Evolutionary conservation across 2,113 vertebrate genomes (phyloP), one percentile per base, ranked within the genome.

Genomic region (Heterotilapia buettikoferi): DNA sequence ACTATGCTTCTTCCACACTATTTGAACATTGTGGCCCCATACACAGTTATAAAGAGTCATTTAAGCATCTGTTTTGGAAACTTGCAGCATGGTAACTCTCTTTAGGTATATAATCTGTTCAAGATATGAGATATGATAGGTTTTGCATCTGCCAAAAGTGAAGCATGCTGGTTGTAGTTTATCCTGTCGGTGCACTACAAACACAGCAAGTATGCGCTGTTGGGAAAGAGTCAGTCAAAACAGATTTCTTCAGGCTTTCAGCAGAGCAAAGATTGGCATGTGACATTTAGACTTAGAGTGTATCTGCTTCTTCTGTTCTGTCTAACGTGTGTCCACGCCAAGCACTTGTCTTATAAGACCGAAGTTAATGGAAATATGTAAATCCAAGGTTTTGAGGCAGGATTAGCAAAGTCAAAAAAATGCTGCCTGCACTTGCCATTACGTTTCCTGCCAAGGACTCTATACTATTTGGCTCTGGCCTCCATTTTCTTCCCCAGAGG

Each of bases 401-500:
- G 18, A 14, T 71, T 73, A 80, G 82, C 31, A 56, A 84, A 78
- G 45, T 61, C 52, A 80, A 54, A 76, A 84, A 84, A 85, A 43
- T 10, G 47, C 13, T 83, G 16, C 6, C 56, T 80, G 86, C 56
- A 66, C 61, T 78, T 66, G 29, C 40, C 47, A n/a, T 83, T 71
- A 71, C 5, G 45, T 80, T 88, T 86, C 47, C 80, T 91, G 90
- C 71, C 90, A 89, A 93, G 40, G 85, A 90, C 53, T 61, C n/a
- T 47, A 24, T 91, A 29, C 83, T 61, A 31, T 86, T 88, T 90
- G 84, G 84, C 82, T 84, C 36, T 83, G 85, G 91, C 87, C 87
- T 91, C 87, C 83, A 90, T 91, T 89, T 93, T 87, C 33, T 45
- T 73, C 73, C 43, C 61, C 50, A 50, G 24, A 71, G 78, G 83